Evolutionary conservation across 2,113 vertebrate genomes (phyloP).

Genomic region (Apaloderma vittatum): DNA sequence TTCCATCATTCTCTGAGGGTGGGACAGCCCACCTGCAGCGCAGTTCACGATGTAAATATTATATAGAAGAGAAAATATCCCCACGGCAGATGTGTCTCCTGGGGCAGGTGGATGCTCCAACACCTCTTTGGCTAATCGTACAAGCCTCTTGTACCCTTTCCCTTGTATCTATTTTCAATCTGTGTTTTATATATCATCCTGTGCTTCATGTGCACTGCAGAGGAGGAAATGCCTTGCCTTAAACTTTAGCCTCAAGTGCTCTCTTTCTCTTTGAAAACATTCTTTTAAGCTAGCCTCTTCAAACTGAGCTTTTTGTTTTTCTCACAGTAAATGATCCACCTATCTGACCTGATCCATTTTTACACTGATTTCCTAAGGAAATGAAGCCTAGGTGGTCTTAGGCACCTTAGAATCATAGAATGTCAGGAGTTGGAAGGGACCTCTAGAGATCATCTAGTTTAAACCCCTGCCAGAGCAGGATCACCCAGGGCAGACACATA

Average conservation of each 20-base stretch:
- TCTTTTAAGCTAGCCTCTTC: not conserved
- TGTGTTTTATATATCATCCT: not conserved
- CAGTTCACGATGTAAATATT: fast-evolving
- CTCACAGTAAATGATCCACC: not conserved
- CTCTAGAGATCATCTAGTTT: too few species aligned
- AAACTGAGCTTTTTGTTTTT: not conserved
- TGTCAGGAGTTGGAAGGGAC: too few species aligned
- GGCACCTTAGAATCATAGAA: too few species aligned
- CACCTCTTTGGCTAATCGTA: not conserved
- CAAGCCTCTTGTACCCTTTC: fast-evolving
- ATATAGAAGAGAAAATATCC: not conserved
- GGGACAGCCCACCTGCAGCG: not conserved
- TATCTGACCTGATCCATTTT: not conserved
- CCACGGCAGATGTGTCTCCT: not conserved
- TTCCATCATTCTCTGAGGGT: fast-evolving
- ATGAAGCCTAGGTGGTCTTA: not conserved
- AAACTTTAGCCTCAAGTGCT: not conserved
- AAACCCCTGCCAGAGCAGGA: too few species aligned
- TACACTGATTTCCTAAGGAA: not conserved
- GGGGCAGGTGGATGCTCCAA: not conserved
- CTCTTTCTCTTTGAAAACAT: not conserved
- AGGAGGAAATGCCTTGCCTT: not conserved
- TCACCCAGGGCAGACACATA: too few species aligned
- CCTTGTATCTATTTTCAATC: not conserved
- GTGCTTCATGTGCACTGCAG: not conserved